Conservation (phyloP, 2,113 vertebrate genomes). For the Notothenia rossii region DNA sequence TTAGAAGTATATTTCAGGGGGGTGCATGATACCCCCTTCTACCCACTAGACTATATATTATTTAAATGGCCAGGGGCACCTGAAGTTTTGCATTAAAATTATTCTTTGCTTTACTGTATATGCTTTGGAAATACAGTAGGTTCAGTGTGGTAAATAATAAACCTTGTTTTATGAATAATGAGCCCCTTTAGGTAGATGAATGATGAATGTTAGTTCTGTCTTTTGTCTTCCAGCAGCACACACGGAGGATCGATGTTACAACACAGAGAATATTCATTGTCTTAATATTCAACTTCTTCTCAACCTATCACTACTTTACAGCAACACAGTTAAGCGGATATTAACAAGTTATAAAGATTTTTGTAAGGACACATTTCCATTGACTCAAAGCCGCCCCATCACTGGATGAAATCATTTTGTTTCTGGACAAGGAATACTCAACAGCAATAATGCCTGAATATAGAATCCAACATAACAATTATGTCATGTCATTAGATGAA, state of each 20-base stretch:
- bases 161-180: slow-evolving; percentile 5
- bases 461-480: slow-evolving; percentile 67
- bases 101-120: too few relatives aligned
- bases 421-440: slow-evolving; percentile 55
- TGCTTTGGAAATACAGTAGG: slow-evolving; percentile 32
- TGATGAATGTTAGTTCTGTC: not conserved
- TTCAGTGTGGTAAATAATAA: not conserved
- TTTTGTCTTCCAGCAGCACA: slow-evolving; percentile 25
- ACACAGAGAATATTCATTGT: slow-evolving; percentile 70
- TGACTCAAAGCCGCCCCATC: not conserved
- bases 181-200: slow-evolving; percentile 19
- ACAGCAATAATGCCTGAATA: slow-evolving; percentile 63
- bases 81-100: slow-evolving; percentile 25
- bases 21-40: too few relatives aligned
- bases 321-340: slow-evolving; percentile 75
- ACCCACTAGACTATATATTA: not conserved
- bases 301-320: slow-evolving; percentile 74
- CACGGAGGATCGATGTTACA: slow-evolving; percentile 42
- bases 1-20: too few relatives aligned
- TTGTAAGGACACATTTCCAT: slow-evolving; percentile 9
- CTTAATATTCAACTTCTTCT: slow-evolving; percentile 54
- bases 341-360: slow-evolving; percentile 61
- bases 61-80: not conserved
- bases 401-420: not conserved
- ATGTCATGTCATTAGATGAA: slow-evolving; percentile 61